These are phyloP conservation scores for Paramormyrops hopkinsi DNA, from an alignment of 2,797 vertebrate species.

Conservation along the genomic window DNA sequence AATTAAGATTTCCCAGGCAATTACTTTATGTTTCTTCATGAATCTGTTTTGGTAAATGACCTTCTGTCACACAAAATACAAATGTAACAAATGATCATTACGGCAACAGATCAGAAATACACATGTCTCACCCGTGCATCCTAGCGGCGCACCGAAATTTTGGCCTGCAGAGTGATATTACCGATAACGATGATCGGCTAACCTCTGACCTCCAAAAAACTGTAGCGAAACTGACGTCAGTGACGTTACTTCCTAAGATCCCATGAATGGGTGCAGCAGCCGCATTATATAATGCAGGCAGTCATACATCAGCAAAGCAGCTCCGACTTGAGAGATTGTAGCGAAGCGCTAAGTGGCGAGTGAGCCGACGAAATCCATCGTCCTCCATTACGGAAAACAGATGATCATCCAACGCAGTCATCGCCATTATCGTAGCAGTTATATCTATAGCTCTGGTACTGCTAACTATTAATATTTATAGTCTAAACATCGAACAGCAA, in stretches of 20 bases:
- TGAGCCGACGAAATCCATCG: not conserved
- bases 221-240: not conserved
- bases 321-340: not conserved
- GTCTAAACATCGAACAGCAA: not conserved
- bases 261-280: not conserved
- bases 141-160: not conserved
- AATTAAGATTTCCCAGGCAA: not conserved
- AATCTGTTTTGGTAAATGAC: not conserved
- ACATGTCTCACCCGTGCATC: not conserved
- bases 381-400: not conserved
- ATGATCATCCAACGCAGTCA: not conserved
- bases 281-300: not conserved
- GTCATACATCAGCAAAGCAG: not conserved
- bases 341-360: not conserved
- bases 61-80: not conserved
- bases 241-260: not conserved
- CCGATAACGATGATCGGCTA: not conserved
- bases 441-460: not conserved
- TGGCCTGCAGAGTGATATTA: not conserved
- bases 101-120: not conserved
- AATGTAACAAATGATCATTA: not conserved
- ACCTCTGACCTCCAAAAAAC: not conserved
- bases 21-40: not conserved
- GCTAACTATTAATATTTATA: not conserved
- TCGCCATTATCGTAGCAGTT: not conserved